Percentiles rank a stretch among this genome's conserved stretches.
These are phyloP conservation scores for Melanargia galathea DNA, from an alignment of 2,888 invertebrate species.

Conservation along the genomic window DNA sequence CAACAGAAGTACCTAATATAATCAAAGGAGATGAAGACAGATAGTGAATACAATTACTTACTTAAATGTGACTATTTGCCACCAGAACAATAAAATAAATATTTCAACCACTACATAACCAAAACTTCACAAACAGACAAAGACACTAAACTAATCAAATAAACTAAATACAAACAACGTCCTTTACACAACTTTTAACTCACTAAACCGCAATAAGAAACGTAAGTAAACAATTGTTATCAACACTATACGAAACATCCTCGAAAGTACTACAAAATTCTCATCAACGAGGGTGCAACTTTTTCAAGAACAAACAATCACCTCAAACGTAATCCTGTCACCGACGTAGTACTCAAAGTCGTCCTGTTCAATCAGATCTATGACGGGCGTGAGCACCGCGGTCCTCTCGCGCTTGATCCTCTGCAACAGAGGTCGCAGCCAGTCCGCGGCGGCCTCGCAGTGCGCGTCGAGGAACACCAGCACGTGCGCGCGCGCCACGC, in stretches of 20 bases:
- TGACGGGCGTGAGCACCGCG: constrained; percentile 94
- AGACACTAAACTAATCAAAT: no score
- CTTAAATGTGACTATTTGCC: no score
- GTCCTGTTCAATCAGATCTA: constrained; percentile 92
- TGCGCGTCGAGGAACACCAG: constrained; percentile 94
- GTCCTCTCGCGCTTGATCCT: constrained; percentile 86
- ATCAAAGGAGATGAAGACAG: no score
- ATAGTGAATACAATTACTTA: no score
- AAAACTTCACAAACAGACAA: no score
- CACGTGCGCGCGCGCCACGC: constrained; percentile 87
- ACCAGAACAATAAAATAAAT: no score
- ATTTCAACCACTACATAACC: no score
- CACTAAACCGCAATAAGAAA: no score
- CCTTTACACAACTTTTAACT: no score
- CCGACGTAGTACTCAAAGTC: constrained; percentile 74
- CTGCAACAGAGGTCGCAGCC: constrained; percentile 94
- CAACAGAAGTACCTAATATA: no score
- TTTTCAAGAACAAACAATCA: constrained; percentile 43
- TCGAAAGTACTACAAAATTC: not conserved
- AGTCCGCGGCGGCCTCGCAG: constrained; percentile 89
- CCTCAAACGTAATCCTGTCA: constrained; percentile 51
- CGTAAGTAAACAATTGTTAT: no score
- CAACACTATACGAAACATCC: not conserved
- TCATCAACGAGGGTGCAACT: not conserved
- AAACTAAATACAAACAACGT: no score